These are phyloP conservation scores for Microhierax caerulescens DNA, from an alignment of 2,797 vertebrate species.

Conservation along the genomic window DNA sequence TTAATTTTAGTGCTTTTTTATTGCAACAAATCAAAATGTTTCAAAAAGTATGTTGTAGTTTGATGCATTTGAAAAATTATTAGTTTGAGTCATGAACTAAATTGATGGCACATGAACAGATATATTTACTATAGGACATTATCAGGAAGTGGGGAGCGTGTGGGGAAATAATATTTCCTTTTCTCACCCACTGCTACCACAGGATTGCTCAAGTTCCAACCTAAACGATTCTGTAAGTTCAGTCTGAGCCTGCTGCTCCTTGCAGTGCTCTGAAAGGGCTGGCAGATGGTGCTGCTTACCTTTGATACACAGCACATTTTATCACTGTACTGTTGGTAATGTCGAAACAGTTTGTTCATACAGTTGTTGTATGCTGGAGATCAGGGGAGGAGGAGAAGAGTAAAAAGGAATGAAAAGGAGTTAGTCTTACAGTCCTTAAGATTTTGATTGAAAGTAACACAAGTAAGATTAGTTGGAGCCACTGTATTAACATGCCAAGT, in stretches of 20 bases:
- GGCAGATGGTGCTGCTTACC: conserved; percentile 59
- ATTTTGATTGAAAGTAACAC: neutral
- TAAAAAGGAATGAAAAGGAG: neutral
- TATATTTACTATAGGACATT: neutral
- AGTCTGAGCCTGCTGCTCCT: neutral
- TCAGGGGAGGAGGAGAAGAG: neutral
- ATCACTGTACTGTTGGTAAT: neutral
- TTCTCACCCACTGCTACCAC: neutral
- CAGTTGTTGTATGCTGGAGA: neutral
- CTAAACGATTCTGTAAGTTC: neutral
- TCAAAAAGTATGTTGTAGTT: neutral
- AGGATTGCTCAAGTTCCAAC: neutral
- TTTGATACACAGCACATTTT: neutral
- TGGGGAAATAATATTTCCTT: neutral
- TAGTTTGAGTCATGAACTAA: neutral
- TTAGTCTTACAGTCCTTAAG: neutral
- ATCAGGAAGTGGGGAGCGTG: neutral
- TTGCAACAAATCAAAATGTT: neutral
- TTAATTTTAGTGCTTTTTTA: neutral
- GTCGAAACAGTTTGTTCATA: neutral
- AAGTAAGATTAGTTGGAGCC: neutral
- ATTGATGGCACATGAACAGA: neutral
- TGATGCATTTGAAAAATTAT: neutral
- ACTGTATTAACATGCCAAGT: neutral
- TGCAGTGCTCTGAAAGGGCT: conserved; percentile 3